These are phyloP conservation scores for Bhutanitis thaidina DNA, from an alignment of 2,888 invertebrate genomes.

Conservation along the genomic window DNA sequence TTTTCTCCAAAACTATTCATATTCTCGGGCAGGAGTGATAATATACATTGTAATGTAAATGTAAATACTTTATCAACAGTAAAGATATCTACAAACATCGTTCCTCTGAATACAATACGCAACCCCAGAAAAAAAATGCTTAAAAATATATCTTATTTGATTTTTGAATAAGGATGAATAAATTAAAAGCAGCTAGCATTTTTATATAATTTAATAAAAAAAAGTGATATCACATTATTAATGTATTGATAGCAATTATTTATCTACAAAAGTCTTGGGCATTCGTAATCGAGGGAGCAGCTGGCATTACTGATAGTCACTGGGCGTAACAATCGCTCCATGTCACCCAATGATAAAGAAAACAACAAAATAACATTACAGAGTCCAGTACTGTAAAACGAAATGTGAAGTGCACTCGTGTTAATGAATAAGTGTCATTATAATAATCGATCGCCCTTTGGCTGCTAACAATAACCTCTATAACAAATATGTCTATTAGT, in stretches of 20 bases:
- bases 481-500: constrained; percentile 4
- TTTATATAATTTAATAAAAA: too few species aligned
- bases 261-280: background rate
- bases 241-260: constrained; percentile 5
- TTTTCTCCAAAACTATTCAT: too few species aligned
- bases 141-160: too few species aligned
- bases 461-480: background rate
- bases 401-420: constrained; percentile 9
- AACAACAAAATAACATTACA: constrained; percentile 1
- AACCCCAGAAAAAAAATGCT: too few species aligned
- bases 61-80: too few species aligned
- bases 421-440: constrained; percentile 6
- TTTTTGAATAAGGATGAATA: too few species aligned
- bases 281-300: background rate
- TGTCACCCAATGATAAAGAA: constrained; percentile 11
- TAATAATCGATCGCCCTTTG: constrained; percentile 17
- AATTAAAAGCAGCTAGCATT: too few species aligned
- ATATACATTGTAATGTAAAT: too few species aligned
- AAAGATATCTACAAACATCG: too few species aligned
- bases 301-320: constrained; percentile 5
- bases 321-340: constrained; percentile 7
- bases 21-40: too few species aligned
- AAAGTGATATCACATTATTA: background rate
- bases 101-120: too few species aligned
- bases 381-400: constrained; percentile 5